Evolutionary conservation across 2,888 invertebrate species (phyloP), one percentile per base, ranked within the genome.

Genomic region (Idaea straminata): DNA sequence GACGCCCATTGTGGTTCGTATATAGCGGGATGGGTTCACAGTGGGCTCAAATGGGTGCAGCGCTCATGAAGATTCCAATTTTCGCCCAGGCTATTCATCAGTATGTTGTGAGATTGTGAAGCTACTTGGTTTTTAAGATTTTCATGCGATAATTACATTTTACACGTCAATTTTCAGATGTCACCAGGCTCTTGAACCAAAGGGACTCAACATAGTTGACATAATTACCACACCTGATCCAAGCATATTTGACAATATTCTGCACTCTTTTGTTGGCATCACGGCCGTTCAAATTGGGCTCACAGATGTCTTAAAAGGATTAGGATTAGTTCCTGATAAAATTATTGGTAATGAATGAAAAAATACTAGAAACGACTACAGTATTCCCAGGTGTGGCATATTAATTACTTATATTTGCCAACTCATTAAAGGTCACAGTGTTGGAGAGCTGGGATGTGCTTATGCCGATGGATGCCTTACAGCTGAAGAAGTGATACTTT

Each of bases 371-470:
- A 47, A 47, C 2, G 2, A 13, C 47, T 36, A 25, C 25, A 25
- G 25, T 25, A 25, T 25, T n/a, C n/a, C n/a, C n/a, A n/a, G n/a
- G n/a, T n/a, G n/a, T n/a, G n/a, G n/a, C n/a, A n/a, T n/a, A n/a
- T n/a, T n/a, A n/a, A n/a, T n/a, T n/a, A n/a, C n/a, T n/a, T 47
- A n/a, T 59, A 60, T 58, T 57, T 25, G 34, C 15, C 47, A 16
- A 57, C 35, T 34, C 6, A 47, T 47, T 64, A 35, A 69, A 82
- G 84, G 84, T 57, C 84, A 84, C 69, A 86, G 86, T 63, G 96
- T 97, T 0, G 98, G 98, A 35, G 98, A 98, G 84, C 88, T 98
- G 34, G 97, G 96, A 1, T 98, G 98, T 83, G 98, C 96, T 0
- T 98, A 98, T 84, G 98, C 97, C 1, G 98, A 98, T 84, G 97